phyloP scores from a whole-genome alignment of 23 tunicate genomes.

The Styela plicata region DNA sequence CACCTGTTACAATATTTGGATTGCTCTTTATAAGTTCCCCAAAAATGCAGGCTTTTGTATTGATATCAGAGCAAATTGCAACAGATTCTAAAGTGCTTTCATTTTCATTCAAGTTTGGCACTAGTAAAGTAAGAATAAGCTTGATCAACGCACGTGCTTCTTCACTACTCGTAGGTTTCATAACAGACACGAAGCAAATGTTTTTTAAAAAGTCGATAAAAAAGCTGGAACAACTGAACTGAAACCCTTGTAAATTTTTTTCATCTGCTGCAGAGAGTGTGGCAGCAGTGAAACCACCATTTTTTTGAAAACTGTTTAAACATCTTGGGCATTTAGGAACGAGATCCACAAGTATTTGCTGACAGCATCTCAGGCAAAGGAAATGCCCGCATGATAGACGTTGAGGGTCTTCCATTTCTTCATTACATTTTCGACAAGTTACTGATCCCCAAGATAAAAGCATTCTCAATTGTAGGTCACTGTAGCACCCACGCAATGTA shows the following conservation, averaged over 20 bases:
- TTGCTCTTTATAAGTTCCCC: neutral
- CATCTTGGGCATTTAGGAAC: constrained; percentile 36
- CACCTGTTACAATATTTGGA: neutral
- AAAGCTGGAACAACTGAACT: constrained; percentile 48
- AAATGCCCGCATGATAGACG: constrained; percentile 41
- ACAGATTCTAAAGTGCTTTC: neutral
- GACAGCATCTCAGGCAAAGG: constrained; percentile 33
- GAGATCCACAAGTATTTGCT: neutral
- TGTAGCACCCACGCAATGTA: constrained; percentile 22
- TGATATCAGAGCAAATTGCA: neutral
- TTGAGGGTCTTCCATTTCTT: constrained; percentile 28
- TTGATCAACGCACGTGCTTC: neutral
- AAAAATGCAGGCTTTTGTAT: neutral
- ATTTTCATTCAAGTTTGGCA: neutral
- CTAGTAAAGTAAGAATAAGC: neutral
- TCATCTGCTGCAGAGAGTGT: constrained; percentile 7
- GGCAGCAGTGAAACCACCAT: constrained; percentile 8
- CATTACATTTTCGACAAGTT: constrained; percentile 31
- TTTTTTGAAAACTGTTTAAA: neutral
- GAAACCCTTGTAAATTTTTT: constrained; percentile 33
- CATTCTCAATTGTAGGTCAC: constrained; percentile 27
- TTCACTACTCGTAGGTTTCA: neutral
- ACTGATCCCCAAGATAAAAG: constrained; percentile 37
- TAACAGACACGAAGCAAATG: constrained; percentile 27
- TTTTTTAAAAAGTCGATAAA: constrained; percentile 52